Percentiles rank a stretch among this genome's conserved stretches.
These are phyloP conservation scores for Platycheirus albimanus DNA, from an alignment of 2,888 invertebrate species.

Conservation along the genomic window DNA sequence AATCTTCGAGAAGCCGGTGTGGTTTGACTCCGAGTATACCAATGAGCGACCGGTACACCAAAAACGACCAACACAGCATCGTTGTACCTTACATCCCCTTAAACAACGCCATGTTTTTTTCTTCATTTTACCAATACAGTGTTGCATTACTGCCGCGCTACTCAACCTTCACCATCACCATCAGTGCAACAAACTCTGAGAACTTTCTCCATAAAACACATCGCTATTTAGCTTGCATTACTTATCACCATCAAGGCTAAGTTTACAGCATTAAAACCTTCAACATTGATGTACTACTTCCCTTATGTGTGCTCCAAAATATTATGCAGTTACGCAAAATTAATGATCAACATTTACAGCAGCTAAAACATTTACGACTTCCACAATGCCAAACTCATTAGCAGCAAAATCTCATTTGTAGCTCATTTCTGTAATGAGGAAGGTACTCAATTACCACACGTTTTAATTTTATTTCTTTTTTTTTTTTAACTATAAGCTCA, in stretches of 20 bases:
- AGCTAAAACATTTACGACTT: slow-evolving; percentile 65
- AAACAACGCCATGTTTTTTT: no score
- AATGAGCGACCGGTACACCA: no score
- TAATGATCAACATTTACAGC: slow-evolving; percentile 68
- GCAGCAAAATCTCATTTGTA: slow-evolving; percentile 68
- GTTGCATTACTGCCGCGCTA: no score
- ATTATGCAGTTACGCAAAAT: slow-evolving; percentile 24
- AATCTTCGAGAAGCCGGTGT: no score
- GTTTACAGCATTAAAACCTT: slow-evolving; percentile 36
- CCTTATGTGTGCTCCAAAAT: slow-evolving; percentile 1
- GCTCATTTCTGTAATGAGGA: slow-evolving; percentile 61
- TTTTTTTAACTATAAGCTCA: not conserved
- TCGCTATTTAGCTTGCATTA: slow-evolving; percentile 28
- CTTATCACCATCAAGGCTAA: slow-evolving; percentile 53
- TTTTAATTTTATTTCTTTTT: not conserved
- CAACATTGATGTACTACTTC: not conserved
- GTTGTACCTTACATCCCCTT: no score
- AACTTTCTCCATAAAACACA: slow-evolving; percentile 13
- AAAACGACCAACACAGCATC: no score
- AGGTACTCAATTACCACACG: slow-evolving; percentile 68
- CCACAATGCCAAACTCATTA: slow-evolving; percentile 73
- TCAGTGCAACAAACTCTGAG: no score
- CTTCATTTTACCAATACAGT: no score
- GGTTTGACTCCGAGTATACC: no score
- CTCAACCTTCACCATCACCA: no score